These are phyloP conservation scores for Callosobruchus maculatus DNA, from an alignment of 2,888 invertebrate species.

Conservation along the genomic window DNA sequence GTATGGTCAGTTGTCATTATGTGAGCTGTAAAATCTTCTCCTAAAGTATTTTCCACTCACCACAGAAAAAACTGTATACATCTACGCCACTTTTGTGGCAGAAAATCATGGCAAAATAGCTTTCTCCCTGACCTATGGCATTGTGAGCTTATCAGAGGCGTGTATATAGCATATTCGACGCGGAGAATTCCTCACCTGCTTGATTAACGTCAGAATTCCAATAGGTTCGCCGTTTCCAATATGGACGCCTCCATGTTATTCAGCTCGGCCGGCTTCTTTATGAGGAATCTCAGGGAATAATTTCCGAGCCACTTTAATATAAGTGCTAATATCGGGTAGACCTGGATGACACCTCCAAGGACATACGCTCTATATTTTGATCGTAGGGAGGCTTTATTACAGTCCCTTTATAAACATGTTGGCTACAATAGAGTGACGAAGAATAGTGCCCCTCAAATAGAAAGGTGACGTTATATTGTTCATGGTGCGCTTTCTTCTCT, in stretches of 20 bases:
- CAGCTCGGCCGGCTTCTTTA: neutral
- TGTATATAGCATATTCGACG: neutral
- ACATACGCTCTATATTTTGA: neutral
- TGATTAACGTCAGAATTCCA: neutral
- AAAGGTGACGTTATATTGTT: too few relatives aligned
- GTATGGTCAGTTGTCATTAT: too few relatives aligned
- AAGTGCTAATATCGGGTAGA: neutral
- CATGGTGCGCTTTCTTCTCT: too few relatives aligned
- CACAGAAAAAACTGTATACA: too few relatives aligned
- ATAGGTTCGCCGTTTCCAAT: neutral
- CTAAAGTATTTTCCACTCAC: too few relatives aligned
- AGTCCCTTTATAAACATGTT: neutral
- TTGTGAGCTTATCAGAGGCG: neutral
- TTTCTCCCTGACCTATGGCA: too few relatives aligned
- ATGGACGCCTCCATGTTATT: neutral
- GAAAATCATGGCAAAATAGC: too few relatives aligned
- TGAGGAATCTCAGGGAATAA: neutral
- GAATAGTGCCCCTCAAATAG: too few relatives aligned
- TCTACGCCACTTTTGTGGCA: too few relatives aligned
- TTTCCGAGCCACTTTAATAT: neutral
- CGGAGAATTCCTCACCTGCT: neutral
- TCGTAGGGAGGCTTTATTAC: neutral
- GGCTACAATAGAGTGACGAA: neutral
- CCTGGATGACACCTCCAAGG: neutral
- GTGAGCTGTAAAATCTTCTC: too few relatives aligned